phyloP scores from a whole-genome alignment of 2,113 vertebrate species.

The Andinoacara biseriatus region DNA sequence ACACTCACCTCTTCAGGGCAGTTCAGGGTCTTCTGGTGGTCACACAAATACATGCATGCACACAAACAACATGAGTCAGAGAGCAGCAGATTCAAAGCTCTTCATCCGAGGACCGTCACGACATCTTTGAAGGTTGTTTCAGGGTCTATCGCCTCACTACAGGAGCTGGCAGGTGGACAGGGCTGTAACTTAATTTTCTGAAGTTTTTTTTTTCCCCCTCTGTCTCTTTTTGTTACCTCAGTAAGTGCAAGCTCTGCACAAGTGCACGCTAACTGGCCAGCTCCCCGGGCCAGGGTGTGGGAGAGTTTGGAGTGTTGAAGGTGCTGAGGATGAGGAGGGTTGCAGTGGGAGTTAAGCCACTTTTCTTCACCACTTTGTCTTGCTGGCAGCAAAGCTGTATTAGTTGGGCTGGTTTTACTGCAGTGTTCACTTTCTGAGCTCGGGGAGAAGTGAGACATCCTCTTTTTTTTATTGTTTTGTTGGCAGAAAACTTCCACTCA shows the following conservation, averaged over 20 bases:
- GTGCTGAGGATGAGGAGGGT: slow-evolving; percentile 39
- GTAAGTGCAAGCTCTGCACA: slow-evolving; percentile 66
- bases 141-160: slow-evolving; percentile 60
- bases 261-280: slow-evolving; percentile 38
- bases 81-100: slow-evolving; percentile 13
- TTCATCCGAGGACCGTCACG: slow-evolving; percentile 36
- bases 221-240: slow-evolving; percentile 32
- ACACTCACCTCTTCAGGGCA: slow-evolving; percentile 7
- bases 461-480: slow-evolving; percentile 51
- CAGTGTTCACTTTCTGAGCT: slow-evolving; percentile 63
- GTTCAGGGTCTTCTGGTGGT: background rate
- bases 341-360: slow-evolving; percentile 52
- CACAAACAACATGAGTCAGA: slow-evolving; percentile 52
- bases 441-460: slow-evolving; percentile 59
- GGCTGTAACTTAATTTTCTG: slow-evolving; percentile 54
- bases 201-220: slow-evolving; percentile 3
- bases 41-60: background rate
- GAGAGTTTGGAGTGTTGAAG: slow-evolving; percentile 48
- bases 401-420: slow-evolving; percentile 60
- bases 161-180: slow-evolving; percentile 58
- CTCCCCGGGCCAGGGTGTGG: slow-evolving; percentile 24
- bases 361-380: slow-evolving; percentile 61
- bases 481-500: slow-evolving; percentile 56
- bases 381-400: slow-evolving; percentile 65
- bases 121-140: slow-evolving; percentile 58